Conservation (phyloP, 2,888 invertebrate species). For the Tinea pellionella region DNA sequence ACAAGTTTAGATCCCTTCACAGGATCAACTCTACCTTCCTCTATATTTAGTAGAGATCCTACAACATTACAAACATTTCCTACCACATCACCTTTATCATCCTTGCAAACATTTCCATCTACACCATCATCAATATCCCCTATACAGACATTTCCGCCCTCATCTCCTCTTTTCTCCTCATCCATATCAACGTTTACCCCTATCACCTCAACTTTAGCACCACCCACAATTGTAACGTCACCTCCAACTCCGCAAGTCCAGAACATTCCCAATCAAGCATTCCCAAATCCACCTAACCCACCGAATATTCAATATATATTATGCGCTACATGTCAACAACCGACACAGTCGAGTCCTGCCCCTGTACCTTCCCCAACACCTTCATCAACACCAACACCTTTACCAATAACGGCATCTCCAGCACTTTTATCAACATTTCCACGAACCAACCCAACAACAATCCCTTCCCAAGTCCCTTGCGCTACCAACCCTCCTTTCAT, state of each 20-base stretch:
- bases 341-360: constrained; percentile 9
- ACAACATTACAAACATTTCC: constrained; percentile 6
- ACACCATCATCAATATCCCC: neutral
- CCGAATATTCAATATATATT: constrained; percentile 6
- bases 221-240: neutral
- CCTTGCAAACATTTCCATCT: neutral
- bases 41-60: neutral
- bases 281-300: constrained; percentile 8
- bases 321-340: constrained; percentile 9
- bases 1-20: constrained; percentile 7
- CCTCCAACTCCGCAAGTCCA: neutral
- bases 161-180: neutral
- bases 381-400: constrained; percentile 12
- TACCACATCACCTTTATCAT: neutral
- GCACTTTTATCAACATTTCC: neutral
- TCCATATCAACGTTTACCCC: neutral
- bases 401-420: constrained; percentile 14
- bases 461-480: neutral
- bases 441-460: neutral
- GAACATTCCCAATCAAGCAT: constrained; percentile 4
- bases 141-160: neutral
- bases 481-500: neutral
- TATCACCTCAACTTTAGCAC: neutral
- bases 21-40: neutral
- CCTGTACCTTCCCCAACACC: constrained; percentile 8